Percentiles rank a stretch among this genome's conserved stretches.
Evolutionary conservation across 2,888 invertebrate species (phyloP).

Genomic region (Caenorhabditis wallacei): DNA sequence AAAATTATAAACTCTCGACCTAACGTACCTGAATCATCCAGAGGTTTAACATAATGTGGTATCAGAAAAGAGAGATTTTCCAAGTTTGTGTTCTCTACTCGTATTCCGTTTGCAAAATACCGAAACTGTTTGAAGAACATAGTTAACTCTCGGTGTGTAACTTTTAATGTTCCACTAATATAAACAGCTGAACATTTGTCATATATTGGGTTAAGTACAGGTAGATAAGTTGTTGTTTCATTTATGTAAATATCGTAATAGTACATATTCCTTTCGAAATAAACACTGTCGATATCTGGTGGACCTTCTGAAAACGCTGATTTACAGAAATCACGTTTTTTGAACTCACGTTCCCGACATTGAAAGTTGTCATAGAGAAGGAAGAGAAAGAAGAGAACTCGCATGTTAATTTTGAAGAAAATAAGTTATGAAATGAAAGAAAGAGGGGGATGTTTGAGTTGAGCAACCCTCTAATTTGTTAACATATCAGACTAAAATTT

Average conservation of each 20-base stretch:
- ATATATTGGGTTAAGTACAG: not conserved
- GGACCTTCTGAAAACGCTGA: slow-evolving; percentile 47
- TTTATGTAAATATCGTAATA: slow-evolving; percentile 48
- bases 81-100: slow-evolving; percentile 29
- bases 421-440: not conserved
- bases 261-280: no score
- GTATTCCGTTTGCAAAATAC: slow-evolving; percentile 2
- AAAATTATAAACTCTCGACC: not conserved
- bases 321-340: not conserved
- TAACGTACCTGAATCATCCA: slow-evolving; percentile 28
- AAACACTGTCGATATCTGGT: slow-evolving; percentile 2
- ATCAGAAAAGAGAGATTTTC: slow-evolving; percentile 29
- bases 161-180: slow-evolving; percentile 26
- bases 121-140: slow-evolving; percentile 9
- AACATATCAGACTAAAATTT: slow-evolving; percentile 6
- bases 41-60: not conserved
- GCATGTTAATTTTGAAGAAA: not conserved
- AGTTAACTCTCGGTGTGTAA: slow-evolving; percentile 27
- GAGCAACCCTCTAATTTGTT: slow-evolving; percentile 6
- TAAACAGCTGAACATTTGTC: slow-evolving; percentile 15
- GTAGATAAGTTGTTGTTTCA: slow-evolving; percentile 21
- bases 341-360: slow-evolving; percentile 16
- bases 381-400: not conserved
- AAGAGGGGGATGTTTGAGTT: not conserved
- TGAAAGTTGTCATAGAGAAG: not conserved